Evolutionary conservation across 2,113 vertebrate genomes (phyloP), one percentile per base, ranked within the genome.

Genomic region (Heteronetta atricapilla): DNA sequence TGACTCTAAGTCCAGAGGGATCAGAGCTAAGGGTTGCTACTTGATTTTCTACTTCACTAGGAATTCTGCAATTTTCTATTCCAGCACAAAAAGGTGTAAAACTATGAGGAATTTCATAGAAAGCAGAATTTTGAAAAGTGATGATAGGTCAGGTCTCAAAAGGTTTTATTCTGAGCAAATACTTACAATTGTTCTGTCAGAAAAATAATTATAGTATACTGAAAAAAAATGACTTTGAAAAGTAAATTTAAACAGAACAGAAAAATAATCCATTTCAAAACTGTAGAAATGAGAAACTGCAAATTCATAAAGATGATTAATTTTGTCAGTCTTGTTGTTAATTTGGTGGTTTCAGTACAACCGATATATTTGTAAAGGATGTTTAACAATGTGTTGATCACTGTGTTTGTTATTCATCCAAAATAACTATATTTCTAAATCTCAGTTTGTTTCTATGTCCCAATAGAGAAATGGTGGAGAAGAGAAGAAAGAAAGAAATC

Each of bases 41-140:
- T 42, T 3, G 40, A 63, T 90, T 88, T 93, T 93, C 88, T 93
- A 76, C 90, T 92, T 82, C 18, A 8, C 23, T 91, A 75, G 50
- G 25, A 94, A 86, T 33, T 17, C 72, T 58, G 40, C 1, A 31
- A 2, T 80, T 85, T 44, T 73, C 22, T 52, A 19, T 56, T 53
- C 59, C 1, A 13, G 16, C 25, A 16, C 6, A 17, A 90, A 90
- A 59, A 31, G 11, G 25, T 0, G 1, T 66, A 19, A 69, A 69
- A n/a, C 3, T 18, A 2, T n/a, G 17, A n/a, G 31, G 63, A 64
- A 25, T 69, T 88, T 77, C 11, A 3, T n/a, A 31, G 3, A 36
- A 31, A 13, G 20, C 23, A 34, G 31, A 3, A 38, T 60, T 34
- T 42, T 16, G 8, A 2, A 15, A 11, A 64, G 7, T 25, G 33